Evolutionary conservation across 2,113 vertebrate species (phyloP).

Genomic region (Callocephalon fimbriatum): DNA sequence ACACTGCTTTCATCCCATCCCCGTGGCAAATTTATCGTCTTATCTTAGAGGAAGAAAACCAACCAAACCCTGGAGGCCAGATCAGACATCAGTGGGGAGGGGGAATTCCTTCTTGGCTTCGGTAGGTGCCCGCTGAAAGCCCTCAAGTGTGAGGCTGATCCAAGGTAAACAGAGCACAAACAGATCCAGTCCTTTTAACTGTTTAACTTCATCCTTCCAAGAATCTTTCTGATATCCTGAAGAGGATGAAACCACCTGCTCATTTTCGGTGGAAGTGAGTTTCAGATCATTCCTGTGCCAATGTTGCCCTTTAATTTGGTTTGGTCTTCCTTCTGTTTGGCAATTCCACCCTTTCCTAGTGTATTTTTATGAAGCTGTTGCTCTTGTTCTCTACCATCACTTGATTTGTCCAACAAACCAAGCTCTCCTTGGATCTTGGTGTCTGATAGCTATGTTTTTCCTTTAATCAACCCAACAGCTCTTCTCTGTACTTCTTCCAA

Average conservation of each 20-base stretch:
- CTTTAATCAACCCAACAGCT: background rate
- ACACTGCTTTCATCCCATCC: background rate
- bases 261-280: background rate
- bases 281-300: background rate
- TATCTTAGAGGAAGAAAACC: background rate
- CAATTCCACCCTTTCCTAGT: background rate
- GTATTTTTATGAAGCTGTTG: background rate
- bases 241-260: background rate
- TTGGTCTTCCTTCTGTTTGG: background rate
- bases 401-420: background rate
- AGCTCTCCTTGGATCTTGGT: background rate
- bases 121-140: background rate
- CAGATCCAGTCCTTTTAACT: background rate
- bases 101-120: slow-evolving; percentile 4
- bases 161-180: background rate
- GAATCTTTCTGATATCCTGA: background rate
- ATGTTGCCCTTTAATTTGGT: background rate
- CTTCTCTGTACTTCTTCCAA: background rate
- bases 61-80: background rate
- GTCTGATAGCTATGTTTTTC: background rate
- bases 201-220: background rate
- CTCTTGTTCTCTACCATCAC: background rate
- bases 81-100: background rate
- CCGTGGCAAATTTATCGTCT: rapidly evolving
- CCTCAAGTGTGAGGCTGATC: background rate